Evolutionary conservation across 2,888 invertebrate genomes (phyloP).

Genomic region (Drosophila kanekoi): DNA sequence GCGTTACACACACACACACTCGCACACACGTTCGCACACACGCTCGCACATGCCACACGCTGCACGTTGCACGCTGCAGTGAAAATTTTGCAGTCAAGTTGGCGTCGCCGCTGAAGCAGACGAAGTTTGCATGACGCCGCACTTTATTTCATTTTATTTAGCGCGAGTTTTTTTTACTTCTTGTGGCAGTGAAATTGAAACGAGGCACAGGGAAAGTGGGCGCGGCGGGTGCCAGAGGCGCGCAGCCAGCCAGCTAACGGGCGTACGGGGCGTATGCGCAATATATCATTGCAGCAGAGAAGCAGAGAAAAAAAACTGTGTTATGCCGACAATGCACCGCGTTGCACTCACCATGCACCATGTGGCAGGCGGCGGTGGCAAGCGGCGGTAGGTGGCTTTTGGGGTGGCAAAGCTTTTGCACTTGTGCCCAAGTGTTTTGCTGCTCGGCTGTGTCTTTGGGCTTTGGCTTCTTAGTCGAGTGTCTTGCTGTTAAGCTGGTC

Average conservation of each 20-base stretch:
- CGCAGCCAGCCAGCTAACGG: slow-evolving; percentile 28
- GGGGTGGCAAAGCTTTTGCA: slow-evolving; percentile 32
- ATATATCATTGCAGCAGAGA: slow-evolving; percentile 52
- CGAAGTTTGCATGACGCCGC: slow-evolving; percentile 77
- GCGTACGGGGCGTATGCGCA: slow-evolving; percentile 69
- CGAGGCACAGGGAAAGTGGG: slow-evolving; percentile 54
- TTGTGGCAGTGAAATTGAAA: slow-evolving; percentile 62
- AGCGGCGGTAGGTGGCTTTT: background rate
- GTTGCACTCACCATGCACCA: slow-evolving; percentile 50
- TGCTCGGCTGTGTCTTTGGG: slow-evolving; percentile 36
- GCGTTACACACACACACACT: slow-evolving; percentile 26
- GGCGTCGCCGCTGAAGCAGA: slow-evolving; percentile 74
- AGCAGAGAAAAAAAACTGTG: slow-evolving; percentile 57
- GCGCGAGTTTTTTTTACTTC: slow-evolving; percentile 29
- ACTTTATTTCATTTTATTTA: slow-evolving; percentile 70
- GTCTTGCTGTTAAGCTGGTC: slow-evolving; percentile 41
- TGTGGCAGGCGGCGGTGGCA: background rate
- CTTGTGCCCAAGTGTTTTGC: slow-evolving; percentile 69
- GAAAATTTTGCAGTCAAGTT: slow-evolving; percentile 75
- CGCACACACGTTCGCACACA: slow-evolving; percentile 6
- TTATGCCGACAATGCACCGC: slow-evolving; percentile 75
- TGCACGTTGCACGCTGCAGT: slow-evolving; percentile 61
- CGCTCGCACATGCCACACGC: slow-evolving; percentile 26
- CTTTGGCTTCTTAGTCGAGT: slow-evolving; percentile 59
- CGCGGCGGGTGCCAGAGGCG: slow-evolving; percentile 41